These are phyloP conservation scores for Poeciliopsis gracilis DNA, from an alignment of 2,797 vertebrate species.

Conservation along the genomic window DNA sequence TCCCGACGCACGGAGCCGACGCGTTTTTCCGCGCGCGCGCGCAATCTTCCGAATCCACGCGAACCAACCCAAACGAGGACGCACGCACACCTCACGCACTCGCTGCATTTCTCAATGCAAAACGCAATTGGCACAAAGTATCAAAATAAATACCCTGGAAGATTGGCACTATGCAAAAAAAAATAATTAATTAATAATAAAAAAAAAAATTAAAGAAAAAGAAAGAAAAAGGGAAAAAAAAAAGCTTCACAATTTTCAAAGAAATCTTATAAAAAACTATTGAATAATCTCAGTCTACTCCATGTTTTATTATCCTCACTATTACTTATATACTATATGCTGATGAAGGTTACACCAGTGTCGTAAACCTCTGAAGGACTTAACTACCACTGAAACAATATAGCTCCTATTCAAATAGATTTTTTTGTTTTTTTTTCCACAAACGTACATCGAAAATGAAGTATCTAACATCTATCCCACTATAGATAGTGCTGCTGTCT, in stretches of 20 bases:
- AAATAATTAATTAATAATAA: too few relatives aligned
- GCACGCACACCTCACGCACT: constrained; percentile 34
- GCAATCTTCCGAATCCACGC: constrained; percentile 1
- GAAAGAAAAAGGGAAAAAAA: constrained; percentile 15
- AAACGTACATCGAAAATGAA: constrained; percentile 75
- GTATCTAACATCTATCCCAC: constrained; percentile 73
- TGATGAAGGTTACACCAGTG: constrained; percentile 75
- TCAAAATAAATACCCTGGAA: constrained; percentile 83
- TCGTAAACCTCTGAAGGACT: constrained; percentile 73
- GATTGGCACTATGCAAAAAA: constrained; percentile 79
- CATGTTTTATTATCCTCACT: constrained; percentile 67
- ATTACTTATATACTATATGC: constrained; percentile 79
- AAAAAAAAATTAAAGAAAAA: not conserved
- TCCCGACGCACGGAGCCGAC: constrained; percentile 47
- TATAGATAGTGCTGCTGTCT: constrained; percentile 71
- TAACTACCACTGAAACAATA: constrained; percentile 77
- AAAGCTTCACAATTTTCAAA: constrained; percentile 68
- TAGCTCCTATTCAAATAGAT: constrained; percentile 75
- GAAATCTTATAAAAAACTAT: constrained; percentile 77
- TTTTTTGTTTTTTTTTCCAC: constrained; percentile 55
- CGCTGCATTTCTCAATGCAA: constrained; percentile 48
- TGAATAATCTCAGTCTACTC: constrained; percentile 79
- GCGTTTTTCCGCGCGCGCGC: not conserved
- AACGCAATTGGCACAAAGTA: constrained; percentile 80
- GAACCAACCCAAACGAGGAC: not conserved